A percentile compares a stretch with the other conserved stretches of the same genome.
phyloP scores from a whole-genome alignment of 2,797 vertebrate species.

The Sardinella longiceps region DNA sequence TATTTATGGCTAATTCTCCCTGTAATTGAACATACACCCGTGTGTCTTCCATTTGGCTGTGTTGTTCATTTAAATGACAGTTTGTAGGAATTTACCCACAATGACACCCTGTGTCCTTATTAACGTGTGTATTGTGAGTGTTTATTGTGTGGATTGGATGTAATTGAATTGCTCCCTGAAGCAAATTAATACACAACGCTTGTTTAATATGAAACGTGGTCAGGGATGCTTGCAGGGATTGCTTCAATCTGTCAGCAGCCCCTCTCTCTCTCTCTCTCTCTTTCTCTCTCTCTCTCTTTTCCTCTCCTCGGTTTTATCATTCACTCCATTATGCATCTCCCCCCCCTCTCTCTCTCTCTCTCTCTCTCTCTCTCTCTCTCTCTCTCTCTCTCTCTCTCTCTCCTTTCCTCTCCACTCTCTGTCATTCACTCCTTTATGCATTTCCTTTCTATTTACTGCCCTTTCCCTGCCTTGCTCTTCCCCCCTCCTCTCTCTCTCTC shows the following conservation, averaged over 20 bases:
- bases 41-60: not conserved
- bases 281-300: not conserved
- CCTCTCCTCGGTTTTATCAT: not conserved
- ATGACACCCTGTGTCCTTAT: slow-evolving; percentile 45
- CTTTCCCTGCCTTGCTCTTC: slow-evolving; percentile 18
- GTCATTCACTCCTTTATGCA: not conserved
- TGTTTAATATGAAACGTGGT: slow-evolving; percentile 46
- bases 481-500: not conserved
- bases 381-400: not conserved
- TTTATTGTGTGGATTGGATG: slow-evolving; percentile 46
- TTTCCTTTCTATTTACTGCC: not conserved
- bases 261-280: not conserved
- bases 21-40: not conserved
- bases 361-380: not conserved
- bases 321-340: not conserved
- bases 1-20: not conserved
- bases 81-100: slow-evolving; percentile 33
- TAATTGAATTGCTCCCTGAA: slow-evolving; percentile 54
- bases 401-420: not conserved
- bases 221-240: slow-evolving; percentile 24
- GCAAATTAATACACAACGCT: slow-evolving; percentile 50
- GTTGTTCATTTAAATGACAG: not conserved
- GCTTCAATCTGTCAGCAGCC: slow-evolving; percentile 32
- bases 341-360: not conserved
- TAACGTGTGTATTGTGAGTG: slow-evolving; percentile 39